Percentiles rank a stretch among this genome's conserved stretches.
These are phyloP conservation scores for Dryoscopus gambensis DNA, from an alignment of 2,113 vertebrate species.

Conservation along the genomic window DNA sequence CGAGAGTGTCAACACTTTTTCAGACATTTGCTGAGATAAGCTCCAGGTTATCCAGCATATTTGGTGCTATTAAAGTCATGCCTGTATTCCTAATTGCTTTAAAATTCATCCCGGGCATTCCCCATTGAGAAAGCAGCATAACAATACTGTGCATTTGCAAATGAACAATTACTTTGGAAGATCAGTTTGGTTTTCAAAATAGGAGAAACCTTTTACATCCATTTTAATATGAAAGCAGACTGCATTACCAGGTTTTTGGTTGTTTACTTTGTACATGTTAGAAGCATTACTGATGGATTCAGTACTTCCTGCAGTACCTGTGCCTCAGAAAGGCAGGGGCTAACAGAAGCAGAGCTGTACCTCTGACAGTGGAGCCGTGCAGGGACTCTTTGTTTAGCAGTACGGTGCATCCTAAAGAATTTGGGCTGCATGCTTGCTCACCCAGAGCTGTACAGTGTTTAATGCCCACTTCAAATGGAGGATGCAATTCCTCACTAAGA, in stretches of 20 bases:
- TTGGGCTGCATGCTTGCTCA: neutral
- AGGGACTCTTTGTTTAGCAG: neutral
- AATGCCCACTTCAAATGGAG: neutral
- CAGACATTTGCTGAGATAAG: neutral
- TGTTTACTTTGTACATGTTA: fast-evolving
- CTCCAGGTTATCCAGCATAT: neutral
- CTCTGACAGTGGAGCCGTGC: fast-evolving
- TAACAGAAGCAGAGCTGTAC: neutral
- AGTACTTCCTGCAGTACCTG: neutral
- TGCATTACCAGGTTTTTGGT: neutral
- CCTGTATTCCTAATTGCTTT: neutral
- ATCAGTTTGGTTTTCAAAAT: neutral
- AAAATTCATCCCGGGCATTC: neutral
- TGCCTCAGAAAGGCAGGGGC: neutral
- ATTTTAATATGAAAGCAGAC: neutral
- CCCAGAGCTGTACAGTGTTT: neutral
- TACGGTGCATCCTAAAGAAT: neutral
- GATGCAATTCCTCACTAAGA: neutral
- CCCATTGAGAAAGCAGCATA: neutral
- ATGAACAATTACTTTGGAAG: neutral
- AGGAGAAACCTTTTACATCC: neutral
- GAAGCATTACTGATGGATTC: neutral
- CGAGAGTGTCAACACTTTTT: neutral
- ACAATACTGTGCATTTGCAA: neutral
- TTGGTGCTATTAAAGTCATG: neutral